phyloP scores from a whole-genome alignment of 2,888 invertebrate species.

The Sepiola atlantica region DNA sequence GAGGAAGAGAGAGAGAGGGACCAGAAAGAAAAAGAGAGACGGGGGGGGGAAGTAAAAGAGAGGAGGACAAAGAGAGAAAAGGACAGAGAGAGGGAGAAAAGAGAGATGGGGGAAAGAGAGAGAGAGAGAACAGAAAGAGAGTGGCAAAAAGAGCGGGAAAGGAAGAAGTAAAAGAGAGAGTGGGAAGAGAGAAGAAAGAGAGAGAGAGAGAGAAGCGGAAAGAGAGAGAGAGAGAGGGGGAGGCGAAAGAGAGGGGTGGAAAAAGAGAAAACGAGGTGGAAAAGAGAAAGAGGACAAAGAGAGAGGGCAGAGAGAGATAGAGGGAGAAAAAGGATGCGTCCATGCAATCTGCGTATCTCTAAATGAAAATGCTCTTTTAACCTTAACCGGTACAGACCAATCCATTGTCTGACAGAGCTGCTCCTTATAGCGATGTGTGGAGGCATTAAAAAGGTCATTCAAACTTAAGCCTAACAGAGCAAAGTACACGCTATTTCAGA shows the following conservation, averaged over 20 bases:
- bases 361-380: not conserved
- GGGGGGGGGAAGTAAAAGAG: too few relatives aligned
- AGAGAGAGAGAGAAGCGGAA: not conserved
- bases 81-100: not conserved
- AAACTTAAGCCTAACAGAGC: not conserved
- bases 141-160: too few relatives aligned
- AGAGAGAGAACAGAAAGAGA: not conserved
- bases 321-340: not conserved
- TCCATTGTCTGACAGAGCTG: too few relatives aligned
- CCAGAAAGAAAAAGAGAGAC: too few relatives aligned
- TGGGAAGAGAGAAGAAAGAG: not conserved
- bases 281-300: too few relatives aligned
- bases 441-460: not conserved
- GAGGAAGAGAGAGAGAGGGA: not conserved
- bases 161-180: too few relatives aligned
- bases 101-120: not conserved
- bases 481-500: not conserved
- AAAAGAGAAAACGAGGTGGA: too few relatives aligned
- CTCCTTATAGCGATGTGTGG: too few relatives aligned
- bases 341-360: not conserved
- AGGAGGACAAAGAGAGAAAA: too few relatives aligned
- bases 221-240: not conserved
- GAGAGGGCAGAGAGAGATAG: not conserved
- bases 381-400: too few relatives aligned
- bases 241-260: not conserved